These are phyloP conservation scores for Mythimna loreyi DNA, from an alignment of 2,888 invertebrate species.

Conservation along the genomic window DNA sequence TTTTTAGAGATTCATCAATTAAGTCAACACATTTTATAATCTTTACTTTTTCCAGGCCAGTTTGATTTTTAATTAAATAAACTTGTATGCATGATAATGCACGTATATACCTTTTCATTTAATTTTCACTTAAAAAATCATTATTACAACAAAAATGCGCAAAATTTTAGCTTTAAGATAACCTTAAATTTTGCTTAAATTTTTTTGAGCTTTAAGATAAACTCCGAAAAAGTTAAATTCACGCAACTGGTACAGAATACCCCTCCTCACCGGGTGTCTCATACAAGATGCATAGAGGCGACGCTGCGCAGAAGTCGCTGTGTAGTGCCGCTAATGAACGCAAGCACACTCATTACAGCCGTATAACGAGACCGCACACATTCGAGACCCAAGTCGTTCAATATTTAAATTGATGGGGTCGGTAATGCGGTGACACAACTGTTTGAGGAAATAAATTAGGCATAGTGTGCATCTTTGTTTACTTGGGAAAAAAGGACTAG, in stretches of 20 bases:
- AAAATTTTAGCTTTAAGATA: too few species aligned
- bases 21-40: too few species aligned
- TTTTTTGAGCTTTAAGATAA: too few species aligned
- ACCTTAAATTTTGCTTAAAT: too few species aligned
- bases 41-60: too few species aligned
- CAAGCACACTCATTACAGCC: conserved; percentile 80
- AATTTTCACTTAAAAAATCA: too few species aligned
- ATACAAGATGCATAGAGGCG: conserved; percentile 88
- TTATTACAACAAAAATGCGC: too few species aligned
- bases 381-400: conserved; percentile 55
- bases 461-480: conserved; percentile 23
- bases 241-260: conserved; percentile 68
- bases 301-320: conserved; percentile 71
- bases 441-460: conserved; percentile 25
- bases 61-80: too few species aligned
- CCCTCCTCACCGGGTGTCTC: conserved; percentile 77
- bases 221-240: neutral
- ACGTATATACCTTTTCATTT: too few species aligned
- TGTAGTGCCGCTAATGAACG: conserved; percentile 84
- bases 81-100: too few species aligned
- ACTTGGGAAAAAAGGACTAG: too few species aligned
- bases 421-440: conserved; percentile 40
- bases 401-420: conserved; percentile 62
- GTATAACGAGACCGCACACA: conserved; percentile 77
- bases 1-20: too few species aligned